Conservation (phyloP, 2,888 invertebrate species). For the Iphiclides podalirius region DNA sequence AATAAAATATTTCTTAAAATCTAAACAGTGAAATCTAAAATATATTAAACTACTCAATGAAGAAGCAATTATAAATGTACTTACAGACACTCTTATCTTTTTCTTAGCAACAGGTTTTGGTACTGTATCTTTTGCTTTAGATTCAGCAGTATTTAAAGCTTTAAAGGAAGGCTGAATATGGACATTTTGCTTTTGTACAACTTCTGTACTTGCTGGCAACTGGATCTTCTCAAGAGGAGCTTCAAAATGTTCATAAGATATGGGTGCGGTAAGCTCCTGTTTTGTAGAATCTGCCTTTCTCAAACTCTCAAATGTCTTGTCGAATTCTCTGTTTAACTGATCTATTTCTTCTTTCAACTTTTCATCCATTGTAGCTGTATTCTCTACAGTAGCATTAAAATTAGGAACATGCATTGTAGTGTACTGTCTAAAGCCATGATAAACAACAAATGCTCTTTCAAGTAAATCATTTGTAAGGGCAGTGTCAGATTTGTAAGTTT, state of each 20-base stretch:
- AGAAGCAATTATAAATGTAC: constrained; percentile 31
- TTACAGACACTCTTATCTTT: constrained; percentile 62
- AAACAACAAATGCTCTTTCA: constrained; percentile 84
- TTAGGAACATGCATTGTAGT: constrained; percentile 58
- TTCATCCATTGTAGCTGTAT: constrained; percentile 48
- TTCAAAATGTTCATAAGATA: constrained; percentile 23
- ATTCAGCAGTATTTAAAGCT: background rate
- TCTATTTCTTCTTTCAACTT: constrained; percentile 60
- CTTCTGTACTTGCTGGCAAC: constrained; percentile 24
- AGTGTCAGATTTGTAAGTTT: constrained; percentile 46
- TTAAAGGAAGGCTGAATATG: background rate
- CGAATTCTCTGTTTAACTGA: constrained; percentile 66
- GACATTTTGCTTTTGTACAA: constrained; percentile 11
- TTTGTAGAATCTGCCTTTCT: constrained; percentile 42
- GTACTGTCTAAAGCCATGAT: constrained; percentile 85
- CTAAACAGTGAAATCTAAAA: no score
- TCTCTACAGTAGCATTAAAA: constrained; percentile 41
- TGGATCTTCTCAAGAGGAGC: constrained; percentile 36
- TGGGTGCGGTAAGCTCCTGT: constrained; percentile 17
- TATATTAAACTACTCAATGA: no score
- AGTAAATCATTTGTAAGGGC: constrained; percentile 63
- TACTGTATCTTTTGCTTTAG: constrained; percentile 21
- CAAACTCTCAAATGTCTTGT: constrained; percentile 63
- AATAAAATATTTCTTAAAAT: no score
- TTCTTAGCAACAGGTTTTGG: constrained; percentile 65